A percentile compares a stretch with the other conserved stretches of the same genome.
Evolutionary conservation across 1,140 invertebrate species (phyloP).

Genomic region (Bacillus rossius): DNA sequence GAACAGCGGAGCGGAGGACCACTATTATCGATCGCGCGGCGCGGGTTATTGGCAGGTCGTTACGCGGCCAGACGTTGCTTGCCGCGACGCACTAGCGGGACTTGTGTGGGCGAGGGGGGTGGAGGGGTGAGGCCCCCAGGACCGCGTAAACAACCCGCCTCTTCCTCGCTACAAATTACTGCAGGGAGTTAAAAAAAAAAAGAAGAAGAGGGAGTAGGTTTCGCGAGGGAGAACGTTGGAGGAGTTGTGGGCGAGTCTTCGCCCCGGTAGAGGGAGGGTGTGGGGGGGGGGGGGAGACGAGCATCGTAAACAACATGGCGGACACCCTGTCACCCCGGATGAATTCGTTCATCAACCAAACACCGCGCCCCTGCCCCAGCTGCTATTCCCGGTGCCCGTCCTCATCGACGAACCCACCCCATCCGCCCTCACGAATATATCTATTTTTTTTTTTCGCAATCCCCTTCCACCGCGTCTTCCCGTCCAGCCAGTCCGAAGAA

Average conservation of each 20-base stretch:
- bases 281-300: neutral
- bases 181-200: conserved; percentile 1
- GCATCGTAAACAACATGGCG: conserved; percentile 12
- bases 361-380: neutral
- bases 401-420: neutral
- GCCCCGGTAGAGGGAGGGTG: neutral
- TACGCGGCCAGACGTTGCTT: no score
- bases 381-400: neutral
- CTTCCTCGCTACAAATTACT: conserved; percentile 4
- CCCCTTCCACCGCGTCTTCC: no score
- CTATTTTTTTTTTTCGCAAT: no score
- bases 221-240: no score
- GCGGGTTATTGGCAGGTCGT: no score
- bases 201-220: no score
- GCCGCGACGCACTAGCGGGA: no score
- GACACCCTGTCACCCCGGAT: conserved; percentile 10
- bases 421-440: no score
- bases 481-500: conserved; percentile 3
- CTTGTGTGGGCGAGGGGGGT: no score
- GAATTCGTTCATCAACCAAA: conserved; percentile 15
- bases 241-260: neutral
- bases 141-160: conserved; percentile 3
- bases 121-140: neutral
- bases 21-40: no score
- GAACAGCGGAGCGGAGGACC: no score